These are phyloP conservation scores for Scaptomyza reducta DNA, from an alignment of 2,888 invertebrate species.

Conservation along the genomic window DNA sequence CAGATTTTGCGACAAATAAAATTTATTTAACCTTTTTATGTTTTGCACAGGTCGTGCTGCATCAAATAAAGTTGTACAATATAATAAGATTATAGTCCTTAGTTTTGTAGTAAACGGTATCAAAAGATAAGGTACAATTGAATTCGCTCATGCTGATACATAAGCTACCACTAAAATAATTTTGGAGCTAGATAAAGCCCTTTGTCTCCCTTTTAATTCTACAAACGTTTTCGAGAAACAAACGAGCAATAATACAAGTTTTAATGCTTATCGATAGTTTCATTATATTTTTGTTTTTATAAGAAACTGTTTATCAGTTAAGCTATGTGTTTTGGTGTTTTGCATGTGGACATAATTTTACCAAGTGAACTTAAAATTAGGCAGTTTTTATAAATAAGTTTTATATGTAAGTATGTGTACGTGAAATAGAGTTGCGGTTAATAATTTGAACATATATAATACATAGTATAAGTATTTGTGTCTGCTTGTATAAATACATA, in stretches of 20 bases:
- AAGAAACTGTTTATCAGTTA: slow-evolving; percentile 40
- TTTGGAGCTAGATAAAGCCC: slow-evolving; percentile 28
- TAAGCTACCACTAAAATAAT: slow-evolving; percentile 71
- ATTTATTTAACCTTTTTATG: slow-evolving; percentile 12
- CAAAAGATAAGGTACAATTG: slow-evolving; percentile 81
- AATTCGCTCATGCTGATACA: slow-evolving; percentile 59
- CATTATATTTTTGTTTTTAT: background rate
- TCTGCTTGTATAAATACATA: slow-evolving; percentile 17
- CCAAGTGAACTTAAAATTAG: slow-evolving; percentile 52
- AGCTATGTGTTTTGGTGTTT: slow-evolving; percentile 44
- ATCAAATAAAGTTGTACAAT: slow-evolving; percentile 53
- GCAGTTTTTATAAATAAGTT: slow-evolving; percentile 16
- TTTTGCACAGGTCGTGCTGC: slow-evolving; percentile 66
- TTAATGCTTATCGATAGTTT: slow-evolving; percentile 8
- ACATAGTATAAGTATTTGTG: slow-evolving; percentile 16
- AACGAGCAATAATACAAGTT: slow-evolving; percentile 9
- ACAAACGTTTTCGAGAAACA: slow-evolving; percentile 19
- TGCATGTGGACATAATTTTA: slow-evolving; percentile 68
- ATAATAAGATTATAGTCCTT: slow-evolving; percentile 78
- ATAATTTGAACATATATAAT: slow-evolving; percentile 41
- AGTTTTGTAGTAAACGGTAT: slow-evolving; percentile 81
- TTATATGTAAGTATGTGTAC: slow-evolving; percentile 8
- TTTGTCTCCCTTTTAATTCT: slow-evolving; percentile 15
- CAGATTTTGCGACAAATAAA: slow-evolving; percentile 31
- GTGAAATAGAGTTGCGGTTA: slow-evolving; percentile 14